Evolutionary conservation across 2,797 vertebrate species (phyloP).

Genomic region (Chiroxiphia lanceolata): DNA sequence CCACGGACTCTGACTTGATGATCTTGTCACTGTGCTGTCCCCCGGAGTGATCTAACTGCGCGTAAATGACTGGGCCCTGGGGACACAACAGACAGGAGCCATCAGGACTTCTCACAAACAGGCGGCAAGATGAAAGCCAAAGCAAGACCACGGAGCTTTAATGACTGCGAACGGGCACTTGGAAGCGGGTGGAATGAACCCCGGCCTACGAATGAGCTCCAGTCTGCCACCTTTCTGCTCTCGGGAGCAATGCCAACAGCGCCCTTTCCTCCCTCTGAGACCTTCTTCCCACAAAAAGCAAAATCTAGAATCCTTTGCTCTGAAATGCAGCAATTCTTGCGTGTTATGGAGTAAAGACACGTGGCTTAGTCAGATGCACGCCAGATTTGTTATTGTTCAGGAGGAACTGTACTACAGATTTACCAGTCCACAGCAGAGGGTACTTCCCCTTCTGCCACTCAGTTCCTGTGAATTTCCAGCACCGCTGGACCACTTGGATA

Average conservation of each 20-base stretch:
- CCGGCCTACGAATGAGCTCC: conserved; percentile 15
- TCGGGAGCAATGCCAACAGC: neutral
- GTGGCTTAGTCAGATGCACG: neutral
- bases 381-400: neutral
- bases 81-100: neutral
- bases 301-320: neutral
- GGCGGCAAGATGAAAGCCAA: neutral
- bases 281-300: neutral
- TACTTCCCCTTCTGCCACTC: neutral
- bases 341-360: neutral
- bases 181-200: conserved; percentile 47
- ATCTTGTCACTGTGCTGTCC: conserved; percentile 86
- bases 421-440: neutral
- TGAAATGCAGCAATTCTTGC: neutral
- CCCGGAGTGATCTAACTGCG: conserved; percentile 93
- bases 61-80: conserved; percentile 92
- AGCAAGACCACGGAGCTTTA: neutral
- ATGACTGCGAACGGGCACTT: neutral
- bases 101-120: neutral
- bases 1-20: conserved; percentile 95
- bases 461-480: neutral
- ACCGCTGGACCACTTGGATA: neutral
- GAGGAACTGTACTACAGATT: neutral
- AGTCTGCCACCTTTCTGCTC: conserved; percentile 48
- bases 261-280: neutral